Percentiles rank a stretch among this genome's conserved stretches.
Evolutionary conservation across 2,113 vertebrate species (phyloP).

Genomic region (Scolopax mira): DNA sequence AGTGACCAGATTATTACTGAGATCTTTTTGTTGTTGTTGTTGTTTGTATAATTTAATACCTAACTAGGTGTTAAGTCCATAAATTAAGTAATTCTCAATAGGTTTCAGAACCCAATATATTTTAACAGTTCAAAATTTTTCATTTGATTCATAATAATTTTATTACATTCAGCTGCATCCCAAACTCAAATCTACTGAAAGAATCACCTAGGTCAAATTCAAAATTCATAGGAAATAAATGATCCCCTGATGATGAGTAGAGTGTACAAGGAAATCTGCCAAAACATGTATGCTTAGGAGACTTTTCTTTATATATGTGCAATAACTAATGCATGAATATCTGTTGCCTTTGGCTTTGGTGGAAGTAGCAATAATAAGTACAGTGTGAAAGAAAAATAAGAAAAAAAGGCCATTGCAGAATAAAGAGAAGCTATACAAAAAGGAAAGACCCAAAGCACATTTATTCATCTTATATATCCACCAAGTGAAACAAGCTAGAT

Average conservation of each 20-base stretch:
- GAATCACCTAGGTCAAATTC: not conserved
- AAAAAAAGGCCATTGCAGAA: not conserved
- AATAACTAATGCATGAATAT: constrained; percentile 9
- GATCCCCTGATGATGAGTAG: not conserved
- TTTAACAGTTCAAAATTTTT: not conserved
- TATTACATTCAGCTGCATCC: not conserved
- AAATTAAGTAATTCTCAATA: not conserved
- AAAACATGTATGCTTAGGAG: not conserved
- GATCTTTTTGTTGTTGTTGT: not conserved
- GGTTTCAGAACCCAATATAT: not conserved
- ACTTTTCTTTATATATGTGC: not conserved
- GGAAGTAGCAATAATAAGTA: not conserved
- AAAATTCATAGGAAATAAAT: not conserved
- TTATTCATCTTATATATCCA: not conserved
- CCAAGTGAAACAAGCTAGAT: not conserved
- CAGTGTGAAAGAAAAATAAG: not conserved
- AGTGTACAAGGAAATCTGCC: not conserved
- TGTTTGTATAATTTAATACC: not conserved
- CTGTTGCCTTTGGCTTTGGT: not conserved
- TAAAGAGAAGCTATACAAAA: not conserved
- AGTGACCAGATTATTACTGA: constrained; percentile 11
- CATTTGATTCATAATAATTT: not conserved
- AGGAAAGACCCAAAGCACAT: not conserved
- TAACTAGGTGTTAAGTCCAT: not conserved
- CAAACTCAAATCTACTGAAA: not conserved